Percentiles rank a stretch among this genome's conserved stretches.
Evolutionary conservation across 2,888 invertebrate species (phyloP).

Genomic region (Vannuccia rotundouncinata): DNA sequence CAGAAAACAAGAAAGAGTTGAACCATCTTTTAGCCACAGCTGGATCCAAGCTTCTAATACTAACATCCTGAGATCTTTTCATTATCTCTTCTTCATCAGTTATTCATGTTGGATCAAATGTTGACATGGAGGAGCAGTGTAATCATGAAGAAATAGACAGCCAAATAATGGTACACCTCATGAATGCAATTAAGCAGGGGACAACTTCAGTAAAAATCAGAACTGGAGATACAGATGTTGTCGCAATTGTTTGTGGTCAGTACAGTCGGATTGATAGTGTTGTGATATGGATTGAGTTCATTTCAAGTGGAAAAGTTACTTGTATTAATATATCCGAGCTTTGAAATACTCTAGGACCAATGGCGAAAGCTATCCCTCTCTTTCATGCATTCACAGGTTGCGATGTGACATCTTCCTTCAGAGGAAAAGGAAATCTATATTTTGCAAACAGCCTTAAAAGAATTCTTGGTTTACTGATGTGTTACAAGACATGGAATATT

Average conservation of each 20-base stretch:
- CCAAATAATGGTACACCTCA: not conserved
- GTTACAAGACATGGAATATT: not conserved
- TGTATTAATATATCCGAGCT: not conserved
- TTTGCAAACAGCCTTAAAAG: conserved; percentile 12
- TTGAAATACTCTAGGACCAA: not conserved
- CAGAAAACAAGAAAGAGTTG: not conserved
- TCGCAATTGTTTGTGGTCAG: not conserved
- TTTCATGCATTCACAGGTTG: not conserved
- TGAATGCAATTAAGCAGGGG: not conserved
- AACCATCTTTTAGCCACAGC: not conserved
- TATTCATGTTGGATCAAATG: not conserved
- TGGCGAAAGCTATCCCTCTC: not conserved
- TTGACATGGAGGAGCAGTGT: not conserved
- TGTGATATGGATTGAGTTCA: not conserved
- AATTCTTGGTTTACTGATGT: conserved; percentile 15
- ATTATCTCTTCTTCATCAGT: not conserved
- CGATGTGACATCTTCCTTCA: not conserved
- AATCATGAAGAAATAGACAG: not conserved
- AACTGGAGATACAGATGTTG: not conserved
- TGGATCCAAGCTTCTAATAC: not conserved
- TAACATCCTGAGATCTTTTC: not conserved
- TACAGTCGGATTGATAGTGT: not conserved
- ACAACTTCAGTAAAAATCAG: not conserved
- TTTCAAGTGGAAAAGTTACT: not conserved
- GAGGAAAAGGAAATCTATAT: not conserved